A percentile compares a stretch with the other conserved stretches of the same genome.
phyloP scores from a whole-genome alignment of 2,113 vertebrate species.

The Pomatorhinus ruficollis region DNA sequence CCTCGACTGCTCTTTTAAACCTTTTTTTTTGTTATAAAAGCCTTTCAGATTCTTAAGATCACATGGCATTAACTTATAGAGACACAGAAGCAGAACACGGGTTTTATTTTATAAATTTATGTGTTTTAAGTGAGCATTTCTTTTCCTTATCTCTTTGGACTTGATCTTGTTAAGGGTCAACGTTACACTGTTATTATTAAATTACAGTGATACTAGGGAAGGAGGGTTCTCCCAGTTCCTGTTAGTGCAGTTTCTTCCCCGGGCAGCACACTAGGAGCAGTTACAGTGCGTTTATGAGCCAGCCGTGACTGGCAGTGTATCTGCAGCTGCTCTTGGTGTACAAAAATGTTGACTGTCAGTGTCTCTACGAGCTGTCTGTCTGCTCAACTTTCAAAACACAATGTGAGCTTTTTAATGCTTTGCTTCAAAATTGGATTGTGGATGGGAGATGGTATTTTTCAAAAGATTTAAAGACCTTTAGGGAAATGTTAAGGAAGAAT shows the following conservation, averaged over 20 bases:
- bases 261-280: not conserved
- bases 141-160: not conserved
- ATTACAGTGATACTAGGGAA: not conserved
- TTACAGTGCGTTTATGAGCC: not conserved
- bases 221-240: not conserved
- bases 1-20: not conserved
- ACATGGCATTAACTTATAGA: not conserved
- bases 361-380: not conserved
- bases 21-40: not conserved
- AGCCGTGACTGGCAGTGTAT: not conserved
- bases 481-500: not conserved
- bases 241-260: not conserved
- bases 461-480: not conserved
- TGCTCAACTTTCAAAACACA: not conserved
- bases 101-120: not conserved
- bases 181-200: not conserved
- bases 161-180: not conserved
- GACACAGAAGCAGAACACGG: rapidly evolving
- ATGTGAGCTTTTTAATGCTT: not conserved
- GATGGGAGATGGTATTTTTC: not conserved
- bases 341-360: not conserved
- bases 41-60: not conserved
- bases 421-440: not conserved
- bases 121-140: not conserved
- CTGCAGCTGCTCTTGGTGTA: not conserved